Percentiles rank a stretch among this genome's conserved stretches.
These are phyloP conservation scores for Notoglanidium macrostoma DNA, from an alignment of 2,797 vertebrate genomes.

Conservation along the genomic window DNA sequence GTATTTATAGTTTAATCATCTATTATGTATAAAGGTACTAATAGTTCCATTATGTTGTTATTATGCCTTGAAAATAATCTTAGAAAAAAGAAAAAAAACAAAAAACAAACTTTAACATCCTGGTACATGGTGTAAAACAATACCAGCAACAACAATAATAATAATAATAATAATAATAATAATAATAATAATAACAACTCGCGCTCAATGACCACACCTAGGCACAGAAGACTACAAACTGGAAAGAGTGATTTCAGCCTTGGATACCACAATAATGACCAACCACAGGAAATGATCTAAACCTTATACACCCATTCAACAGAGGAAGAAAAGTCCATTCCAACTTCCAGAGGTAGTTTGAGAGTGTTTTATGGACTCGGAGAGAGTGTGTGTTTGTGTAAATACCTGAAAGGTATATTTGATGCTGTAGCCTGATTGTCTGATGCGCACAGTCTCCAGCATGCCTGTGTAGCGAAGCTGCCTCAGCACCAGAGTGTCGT, in stretches of 20 bases:
- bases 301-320: constrained; percentile 33
- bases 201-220: constrained; percentile 34
- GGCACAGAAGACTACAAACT: constrained; percentile 27
- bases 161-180: no score
- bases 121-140: constrained; percentile 1
- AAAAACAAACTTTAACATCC: background rate
- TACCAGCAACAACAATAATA: constrained; percentile 8
- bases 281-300: constrained; percentile 41
- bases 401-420: constrained; percentile 93
- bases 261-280: constrained; percentile 23
- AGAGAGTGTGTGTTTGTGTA: background rate
- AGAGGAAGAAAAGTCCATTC: constrained; percentile 19
- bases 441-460: constrained; percentile 96
- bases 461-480: constrained; percentile 98
- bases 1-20: background rate
- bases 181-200: constrained; percentile 14
- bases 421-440: constrained; percentile 95
- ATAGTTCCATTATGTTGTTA: background rate
- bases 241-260: constrained; percentile 54
- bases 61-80: no score
- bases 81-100: no score
- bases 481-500: constrained; percentile 88
- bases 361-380: background rate
- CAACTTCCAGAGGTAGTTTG: background rate
- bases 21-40: no score